Evolutionary conservation across 2,888 invertebrate species (phyloP), one percentile per base, ranked within the genome.

Genomic region (Aporophyla nigra): DNA sequence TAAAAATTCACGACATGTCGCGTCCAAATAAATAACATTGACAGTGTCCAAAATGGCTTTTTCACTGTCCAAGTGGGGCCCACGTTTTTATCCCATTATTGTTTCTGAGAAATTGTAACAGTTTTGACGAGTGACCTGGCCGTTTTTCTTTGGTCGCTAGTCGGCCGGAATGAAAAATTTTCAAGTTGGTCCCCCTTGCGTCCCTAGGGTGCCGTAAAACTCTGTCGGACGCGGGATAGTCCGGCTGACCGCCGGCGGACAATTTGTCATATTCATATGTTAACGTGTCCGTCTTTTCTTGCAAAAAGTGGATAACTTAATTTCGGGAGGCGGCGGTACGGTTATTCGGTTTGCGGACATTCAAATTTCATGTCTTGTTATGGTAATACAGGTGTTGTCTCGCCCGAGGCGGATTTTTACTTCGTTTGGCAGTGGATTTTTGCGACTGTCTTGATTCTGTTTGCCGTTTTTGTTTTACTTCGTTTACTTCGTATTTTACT

Each of bases 231-330:
- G 90, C 91, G 86, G 94, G 92, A 92, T 92, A 93, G 91, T 93
- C 93, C 81, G 93, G 92, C 94, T 92, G 94, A 94, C 95, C 95
- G 93, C 93, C 92, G 92, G 89, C 94, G 93, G 93, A 96, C 97
- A 96, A 96, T 97, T 97, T 97, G 97, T 97, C 97, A 97, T 97
- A 97, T 97, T 97, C 96, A 96, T 96, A 96, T 96, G 96, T 96
- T 96, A 96, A 96, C 96, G 95, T 95, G 94, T 88, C 93, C 96
- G 95, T 95, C 96, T 96, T 96, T 96, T 96, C 96, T 96, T 96
- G 95, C 95, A 96, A 96, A 96, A 96, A 96, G 95, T 95, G 95
- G 95, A 95, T 96, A 96, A 96, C 96, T 96, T 96, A 95, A 96
- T 96, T 95, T 94, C 92, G 91, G 90, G 85, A 85, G 87, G 90